Evolutionary conservation across 2,113 vertebrate species (phyloP), one percentile per base, ranked within the genome.

Genomic region (Scytalopus superciliaris): DNA sequence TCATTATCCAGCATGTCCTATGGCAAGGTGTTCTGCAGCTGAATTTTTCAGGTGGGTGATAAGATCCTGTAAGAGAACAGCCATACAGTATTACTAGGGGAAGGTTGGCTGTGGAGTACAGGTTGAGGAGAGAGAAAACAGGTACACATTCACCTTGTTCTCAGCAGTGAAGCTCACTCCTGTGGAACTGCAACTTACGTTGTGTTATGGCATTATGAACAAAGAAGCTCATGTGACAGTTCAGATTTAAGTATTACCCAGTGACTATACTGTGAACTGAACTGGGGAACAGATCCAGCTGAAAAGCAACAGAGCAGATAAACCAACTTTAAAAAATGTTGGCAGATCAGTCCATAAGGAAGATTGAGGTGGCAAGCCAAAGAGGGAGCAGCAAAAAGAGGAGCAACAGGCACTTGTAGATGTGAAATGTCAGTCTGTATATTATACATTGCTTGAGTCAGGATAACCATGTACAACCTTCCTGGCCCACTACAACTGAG

Each of bases 151-250:
- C 16, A 33, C 33, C 39, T 50, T 30, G 22, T 89, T 87, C 55
- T 81, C 64, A 78, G 50, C n/a, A 53, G 24, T 53, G 63, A 53
- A 56, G 63, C 35, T 35, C 45, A 31, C 7, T 44, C 47, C 10
- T 0, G 2, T 42, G 22, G 73, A 70, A 25, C 31, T 82, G 74
- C 14, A 57, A 1, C 11, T 55, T 55, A 15, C 0, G 2, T 12
- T 40, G 28, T 23, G 16, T 77, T 55, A 21, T 0, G 7, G 37
- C 56, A 21, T 49, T 50, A 11, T 33, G 60, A 78, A 31, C 19
- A 81, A 49, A 57, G 57, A 67, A 63, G 4, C 52, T 53, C 0
- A 3, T 90, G 63, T 1, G 5, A 31, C 9, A 14, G 37, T 18
- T 27, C 31, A 53, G 9, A 30, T 59, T n/a, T 62, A 45, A 53